Conservation (phyloP, 2,888 invertebrate species). For the Drosophila paranaensis region DNA sequence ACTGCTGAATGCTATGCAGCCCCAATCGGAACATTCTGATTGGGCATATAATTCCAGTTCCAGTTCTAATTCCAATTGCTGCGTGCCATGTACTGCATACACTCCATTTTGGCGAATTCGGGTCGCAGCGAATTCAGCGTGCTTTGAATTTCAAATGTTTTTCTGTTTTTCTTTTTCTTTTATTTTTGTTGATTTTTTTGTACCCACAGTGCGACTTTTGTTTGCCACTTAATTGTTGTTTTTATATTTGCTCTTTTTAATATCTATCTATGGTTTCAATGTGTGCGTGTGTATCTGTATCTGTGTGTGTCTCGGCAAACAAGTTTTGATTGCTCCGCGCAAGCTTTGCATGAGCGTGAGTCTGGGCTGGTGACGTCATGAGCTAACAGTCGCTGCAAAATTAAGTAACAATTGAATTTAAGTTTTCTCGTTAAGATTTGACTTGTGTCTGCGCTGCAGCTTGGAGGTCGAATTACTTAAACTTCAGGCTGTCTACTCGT, state of each 20-base stretch:
- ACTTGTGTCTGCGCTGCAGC: conserved; percentile 32
- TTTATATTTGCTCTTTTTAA: conserved; percentile 28
- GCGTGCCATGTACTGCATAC: conserved; percentile 31
- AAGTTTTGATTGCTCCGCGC: conserved; percentile 71
- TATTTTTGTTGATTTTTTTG: neutral
- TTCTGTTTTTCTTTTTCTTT: neutral
- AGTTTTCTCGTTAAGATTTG: conserved; percentile 52
- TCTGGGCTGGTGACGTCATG: conserved; percentile 66
- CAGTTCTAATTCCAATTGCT: conserved; percentile 37
- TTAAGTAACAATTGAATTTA: conserved; percentile 70
- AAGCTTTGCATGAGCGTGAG: conserved; percentile 52
- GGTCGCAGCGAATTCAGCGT: conserved; percentile 32
- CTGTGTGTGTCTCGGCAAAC: conserved; percentile 60
- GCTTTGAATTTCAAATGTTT: conserved; percentile 56
- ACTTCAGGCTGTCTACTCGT: conserved; percentile 39
- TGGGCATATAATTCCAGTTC: conserved; percentile 46
- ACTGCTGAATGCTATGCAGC: neutral
- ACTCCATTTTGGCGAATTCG: conserved; percentile 38
- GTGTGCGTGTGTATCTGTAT: conserved; percentile 28
- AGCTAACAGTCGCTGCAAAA: conserved; percentile 30
- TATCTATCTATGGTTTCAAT: conserved; percentile 22
- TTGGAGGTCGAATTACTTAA: conserved; percentile 66
- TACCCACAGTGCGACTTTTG: conserved; percentile 49
- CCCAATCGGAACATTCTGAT: conserved; percentile 37
- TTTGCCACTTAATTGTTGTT: conserved; percentile 48